phyloP scores from a whole-genome alignment of 2,113 vertebrate genomes.

The Heteronetta atricapilla region DNA sequence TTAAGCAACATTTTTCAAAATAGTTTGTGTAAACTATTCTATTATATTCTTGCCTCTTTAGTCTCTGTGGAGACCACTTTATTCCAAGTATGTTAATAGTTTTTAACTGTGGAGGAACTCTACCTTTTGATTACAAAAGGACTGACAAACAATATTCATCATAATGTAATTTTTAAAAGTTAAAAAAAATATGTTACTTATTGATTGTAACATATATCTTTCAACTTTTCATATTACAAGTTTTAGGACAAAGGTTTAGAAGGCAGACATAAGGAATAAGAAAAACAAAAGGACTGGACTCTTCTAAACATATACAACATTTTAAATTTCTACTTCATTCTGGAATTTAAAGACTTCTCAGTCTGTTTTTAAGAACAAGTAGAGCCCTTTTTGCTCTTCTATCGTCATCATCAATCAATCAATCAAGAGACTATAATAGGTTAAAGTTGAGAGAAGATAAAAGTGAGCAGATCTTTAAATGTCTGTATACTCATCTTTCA shows the following conservation, averaged over 20 bases:
- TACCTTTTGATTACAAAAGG: neutral
- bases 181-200: neutral
- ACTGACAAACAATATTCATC: neutral
- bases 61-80: neutral
- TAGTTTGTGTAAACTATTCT: neutral
- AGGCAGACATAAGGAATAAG: neutral
- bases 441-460: neutral
- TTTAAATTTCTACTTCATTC: neutral
- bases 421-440: neutral
- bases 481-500: neutral
- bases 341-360: neutral
- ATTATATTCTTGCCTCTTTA: neutral
- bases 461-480: neutral
- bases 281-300: neutral
- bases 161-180: neutral
- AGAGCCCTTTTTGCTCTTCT: neutral
- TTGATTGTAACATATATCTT: neutral
- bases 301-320: neutral
- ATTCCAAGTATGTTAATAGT: neutral
- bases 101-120: neutral
- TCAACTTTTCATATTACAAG: neutral
- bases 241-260: neutral
- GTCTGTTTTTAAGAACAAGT: neutral
- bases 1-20: neutral
- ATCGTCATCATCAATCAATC: too few relatives aligned